Percentiles rank a stretch among this genome's conserved stretches.
Conservation (phyloP, 1,140 invertebrate genomes). For the Eciton burchellii region DNA sequence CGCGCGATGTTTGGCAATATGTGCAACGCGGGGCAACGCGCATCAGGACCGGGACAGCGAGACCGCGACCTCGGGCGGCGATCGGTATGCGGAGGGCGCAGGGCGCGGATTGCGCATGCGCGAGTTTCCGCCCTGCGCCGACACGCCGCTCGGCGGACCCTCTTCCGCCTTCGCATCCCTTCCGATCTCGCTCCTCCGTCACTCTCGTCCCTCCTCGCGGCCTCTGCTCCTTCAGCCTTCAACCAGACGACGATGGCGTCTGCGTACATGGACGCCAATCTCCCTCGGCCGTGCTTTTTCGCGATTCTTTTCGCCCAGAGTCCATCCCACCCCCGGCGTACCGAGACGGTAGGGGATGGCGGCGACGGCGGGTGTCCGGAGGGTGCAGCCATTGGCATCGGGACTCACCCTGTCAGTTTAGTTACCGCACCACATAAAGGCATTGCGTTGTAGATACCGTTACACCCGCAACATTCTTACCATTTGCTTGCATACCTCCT, state of each 20-base stretch:
- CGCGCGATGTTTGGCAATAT: slow-evolving; percentile 49
- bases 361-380: slow-evolving; percentile 45
- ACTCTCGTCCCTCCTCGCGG: slow-evolving; percentile 61
- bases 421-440: slow-evolving; percentile 87
- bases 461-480: slow-evolving; percentile 84
- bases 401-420: slow-evolving; percentile 84
- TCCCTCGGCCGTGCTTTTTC: slow-evolving; percentile 28
- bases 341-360: slow-evolving; percentile 40
- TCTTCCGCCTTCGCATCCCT: slow-evolving; percentile 16
- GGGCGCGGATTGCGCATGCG: slow-evolving; percentile 57
- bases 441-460: slow-evolving; percentile 86
- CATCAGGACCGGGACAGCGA: slow-evolving; percentile 6
- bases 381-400: slow-evolving; percentile 80
- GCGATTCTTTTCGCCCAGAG: slow-evolving; percentile 47
- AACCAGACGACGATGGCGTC: slow-evolving; percentile 26
- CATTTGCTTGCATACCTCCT: slow-evolving; percentile 81
- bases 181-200: slow-evolving; percentile 9
- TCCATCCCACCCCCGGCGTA: slow-evolving; percentile 15
- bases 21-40: slow-evolving; percentile 40
- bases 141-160: neutral
- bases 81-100: slow-evolving; percentile 53
- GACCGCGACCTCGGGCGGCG: slow-evolving; percentile 18
- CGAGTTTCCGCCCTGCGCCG: slow-evolving; percentile 49
- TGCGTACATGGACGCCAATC: slow-evolving; percentile 57
- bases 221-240: slow-evolving; percentile 65